These are phyloP conservation scores for Prunella strophiata DNA, from an alignment of 2,797 vertebrate genomes.

Conservation along the genomic window DNA sequence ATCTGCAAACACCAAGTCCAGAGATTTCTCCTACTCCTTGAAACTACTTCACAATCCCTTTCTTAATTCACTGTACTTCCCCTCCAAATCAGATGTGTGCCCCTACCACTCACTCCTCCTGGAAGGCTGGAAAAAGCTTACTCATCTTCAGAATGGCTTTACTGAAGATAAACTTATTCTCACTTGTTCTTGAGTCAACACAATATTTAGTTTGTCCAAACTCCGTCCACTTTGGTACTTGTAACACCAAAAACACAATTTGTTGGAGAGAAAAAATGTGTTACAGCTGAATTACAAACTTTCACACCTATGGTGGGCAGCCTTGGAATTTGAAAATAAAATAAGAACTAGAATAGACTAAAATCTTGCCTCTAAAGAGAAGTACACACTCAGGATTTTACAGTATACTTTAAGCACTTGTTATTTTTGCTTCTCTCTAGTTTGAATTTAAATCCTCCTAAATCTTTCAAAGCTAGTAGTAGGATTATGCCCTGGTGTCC, in stretches of 20 bases:
- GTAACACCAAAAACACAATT: background rate
- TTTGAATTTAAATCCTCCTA: constrained; percentile 24
- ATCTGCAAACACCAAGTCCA: background rate
- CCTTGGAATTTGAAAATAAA: background rate
- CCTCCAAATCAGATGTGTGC: background rate
- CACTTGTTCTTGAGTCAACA: background rate
- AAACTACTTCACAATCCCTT: background rate
- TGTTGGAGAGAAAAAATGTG: background rate
- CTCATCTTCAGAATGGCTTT: background rate
- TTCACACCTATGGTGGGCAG: background rate
- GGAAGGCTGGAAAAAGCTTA: background rate
- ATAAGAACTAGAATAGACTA: background rate
- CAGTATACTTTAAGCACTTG: background rate
- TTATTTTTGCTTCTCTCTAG: background rate
- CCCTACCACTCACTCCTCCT: background rate
- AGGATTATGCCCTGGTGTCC: constrained; percentile 12
- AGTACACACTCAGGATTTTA: background rate
- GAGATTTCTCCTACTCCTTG: background rate
- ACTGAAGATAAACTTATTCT: background rate
- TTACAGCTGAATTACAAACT: background rate
- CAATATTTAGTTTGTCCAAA: background rate
- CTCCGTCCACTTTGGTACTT: background rate
- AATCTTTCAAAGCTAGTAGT: constrained; percentile 14
- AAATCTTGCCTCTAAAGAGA: background rate
- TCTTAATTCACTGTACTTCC: background rate